phyloP scores from a whole-genome alignment of 2,113 vertebrate species.

The Protobothrops flavoviridis region DNA sequence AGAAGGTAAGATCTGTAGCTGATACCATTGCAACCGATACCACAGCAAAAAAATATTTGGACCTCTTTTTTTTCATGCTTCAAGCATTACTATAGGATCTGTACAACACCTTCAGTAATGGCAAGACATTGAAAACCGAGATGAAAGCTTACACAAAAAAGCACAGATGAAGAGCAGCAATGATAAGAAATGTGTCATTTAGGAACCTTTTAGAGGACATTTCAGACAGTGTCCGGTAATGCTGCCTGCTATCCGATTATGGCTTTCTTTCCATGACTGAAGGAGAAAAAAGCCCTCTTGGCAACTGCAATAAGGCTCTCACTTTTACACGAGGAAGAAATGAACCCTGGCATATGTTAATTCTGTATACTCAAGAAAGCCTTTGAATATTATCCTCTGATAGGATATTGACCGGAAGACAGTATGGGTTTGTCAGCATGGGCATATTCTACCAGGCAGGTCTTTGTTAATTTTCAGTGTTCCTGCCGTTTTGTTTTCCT shows the following conservation, averaged over 20 bases:
- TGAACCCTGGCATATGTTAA: neutral
- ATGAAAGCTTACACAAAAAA: neutral
- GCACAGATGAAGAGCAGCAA: neutral
- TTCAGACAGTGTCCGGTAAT: neutral
- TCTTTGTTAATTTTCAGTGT: neutral
- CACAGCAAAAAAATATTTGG: neutral
- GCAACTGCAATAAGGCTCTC: conserved; percentile 4
- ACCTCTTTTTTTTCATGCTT: neutral
- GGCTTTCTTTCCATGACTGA: neutral
- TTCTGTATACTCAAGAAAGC: neutral
- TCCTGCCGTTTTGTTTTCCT: neutral
- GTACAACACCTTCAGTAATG: neutral
- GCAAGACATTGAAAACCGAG: neutral
- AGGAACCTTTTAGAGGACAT: neutral
- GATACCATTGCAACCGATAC: neutral
- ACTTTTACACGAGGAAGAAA: neutral
- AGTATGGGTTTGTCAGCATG: conserved; percentile 7
- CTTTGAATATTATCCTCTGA: neutral
- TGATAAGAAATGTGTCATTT: conserved; percentile 3
- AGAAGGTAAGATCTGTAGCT: neutral
- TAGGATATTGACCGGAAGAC: neutral
- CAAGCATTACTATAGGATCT: neutral
- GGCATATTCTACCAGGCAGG: neutral
- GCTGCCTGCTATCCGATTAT: neutral
- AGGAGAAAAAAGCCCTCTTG: neutral